Percentiles rank a stretch among this genome's conserved stretches.
Conservation (phyloP, 1,140 invertebrate genomes). For the Melipona quadrifasciata region DNA sequence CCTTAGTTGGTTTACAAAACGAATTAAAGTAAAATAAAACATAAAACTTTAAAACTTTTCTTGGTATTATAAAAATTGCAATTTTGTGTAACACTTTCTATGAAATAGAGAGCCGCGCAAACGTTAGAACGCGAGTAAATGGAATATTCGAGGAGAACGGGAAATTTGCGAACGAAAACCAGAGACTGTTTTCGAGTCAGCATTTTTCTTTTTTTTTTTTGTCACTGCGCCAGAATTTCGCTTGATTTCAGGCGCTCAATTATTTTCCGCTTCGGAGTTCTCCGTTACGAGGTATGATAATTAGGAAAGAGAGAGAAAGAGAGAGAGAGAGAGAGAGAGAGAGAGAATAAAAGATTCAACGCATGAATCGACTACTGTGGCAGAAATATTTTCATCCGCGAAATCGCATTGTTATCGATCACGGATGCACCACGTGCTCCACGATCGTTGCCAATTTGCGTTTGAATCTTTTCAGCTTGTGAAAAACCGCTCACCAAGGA, state of each 20-base stretch:
- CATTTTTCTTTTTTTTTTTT: background rate
- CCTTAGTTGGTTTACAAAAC: too few species aligned
- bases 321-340: too few species aligned
- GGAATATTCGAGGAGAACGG: background rate
- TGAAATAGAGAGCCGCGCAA: too few species aligned
- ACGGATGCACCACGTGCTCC: background rate
- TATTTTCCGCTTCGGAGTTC: background rate
- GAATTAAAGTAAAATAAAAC: too few species aligned
- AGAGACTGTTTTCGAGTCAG: background rate
- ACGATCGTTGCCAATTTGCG: background rate
- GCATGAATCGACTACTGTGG: background rate
- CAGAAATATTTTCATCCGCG: background rate
- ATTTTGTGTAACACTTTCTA: too few species aligned
- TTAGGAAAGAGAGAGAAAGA: background rate
- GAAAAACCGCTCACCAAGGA: constrained; percentile 3
- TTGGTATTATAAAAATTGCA: too few species aligned
- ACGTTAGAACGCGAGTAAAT: background rate
- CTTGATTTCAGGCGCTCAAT: background rate
- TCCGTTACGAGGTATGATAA: background rate
- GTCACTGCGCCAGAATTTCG: background rate
- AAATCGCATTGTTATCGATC: constrained; percentile 14
- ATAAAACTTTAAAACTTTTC: too few species aligned
- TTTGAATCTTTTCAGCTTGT: background rate
- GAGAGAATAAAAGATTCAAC: background rate
- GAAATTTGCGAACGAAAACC: constrained; percentile 26